Conservation (phyloP, 2,113 vertebrate genomes). For the Todiramphus chloris region DNA sequence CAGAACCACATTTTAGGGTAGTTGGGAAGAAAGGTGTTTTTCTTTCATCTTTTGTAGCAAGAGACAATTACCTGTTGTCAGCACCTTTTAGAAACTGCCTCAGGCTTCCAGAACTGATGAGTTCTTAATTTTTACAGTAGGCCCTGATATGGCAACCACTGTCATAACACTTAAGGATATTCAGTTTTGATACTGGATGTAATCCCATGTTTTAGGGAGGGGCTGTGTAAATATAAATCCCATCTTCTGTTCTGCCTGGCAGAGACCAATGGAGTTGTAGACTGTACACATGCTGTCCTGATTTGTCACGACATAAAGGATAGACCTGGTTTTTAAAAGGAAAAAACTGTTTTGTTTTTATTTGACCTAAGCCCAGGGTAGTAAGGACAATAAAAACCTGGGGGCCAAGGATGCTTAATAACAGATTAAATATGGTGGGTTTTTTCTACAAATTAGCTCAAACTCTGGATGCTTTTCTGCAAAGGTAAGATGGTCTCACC, state of each 20-base stretch:
- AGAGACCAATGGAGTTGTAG: not conserved
- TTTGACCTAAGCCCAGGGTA: not conserved
- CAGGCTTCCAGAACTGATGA: slow-evolving; percentile 13
- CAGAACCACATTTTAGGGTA: not conserved
- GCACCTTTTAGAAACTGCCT: slow-evolving; percentile 49
- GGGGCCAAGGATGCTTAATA: not conserved
- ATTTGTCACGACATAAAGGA: not conserved
- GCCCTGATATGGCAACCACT: not conserved
- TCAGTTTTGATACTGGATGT: not conserved
- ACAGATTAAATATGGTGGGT: not conserved
- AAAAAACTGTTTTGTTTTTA: not conserved
- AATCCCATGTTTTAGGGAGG: not conserved
- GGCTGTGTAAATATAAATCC: not conserved
- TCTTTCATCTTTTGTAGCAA: slow-evolving; percentile 13
- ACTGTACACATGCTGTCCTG: not conserved
- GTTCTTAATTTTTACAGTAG: slow-evolving; percentile 8
- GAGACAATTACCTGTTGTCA: slow-evolving; percentile 40
- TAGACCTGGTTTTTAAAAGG: not conserved
- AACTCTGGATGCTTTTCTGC: not conserved
- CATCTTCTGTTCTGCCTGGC: not conserved
- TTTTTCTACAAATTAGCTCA: not conserved
- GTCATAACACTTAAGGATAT: not conserved
- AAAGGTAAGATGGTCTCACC: not conserved
- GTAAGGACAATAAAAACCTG: not conserved
- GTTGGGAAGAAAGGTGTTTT: not conserved